Evolutionary conservation across 2,888 invertebrate genomes (phyloP).

Genomic region (Xanthorhoe spadicearia): DNA sequence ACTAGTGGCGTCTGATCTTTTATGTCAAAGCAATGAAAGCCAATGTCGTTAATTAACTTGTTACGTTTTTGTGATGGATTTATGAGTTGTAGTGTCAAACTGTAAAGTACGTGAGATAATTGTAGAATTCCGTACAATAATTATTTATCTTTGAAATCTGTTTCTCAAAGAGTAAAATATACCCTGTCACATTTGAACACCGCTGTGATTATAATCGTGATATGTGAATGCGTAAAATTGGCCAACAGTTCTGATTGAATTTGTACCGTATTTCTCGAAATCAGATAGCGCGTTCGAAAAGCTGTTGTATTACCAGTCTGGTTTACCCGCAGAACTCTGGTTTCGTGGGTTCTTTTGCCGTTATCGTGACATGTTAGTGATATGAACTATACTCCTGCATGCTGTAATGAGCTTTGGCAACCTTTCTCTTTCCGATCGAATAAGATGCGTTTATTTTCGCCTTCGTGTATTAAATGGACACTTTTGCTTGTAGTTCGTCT

Average conservation of each 20-base stretch:
- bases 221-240: constrained; percentile 24
- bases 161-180: constrained; percentile 21
- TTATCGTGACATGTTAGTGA: constrained; percentile 27
- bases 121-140: constrained; percentile 5
- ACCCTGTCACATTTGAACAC: constrained; percentile 25
- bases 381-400: constrained; percentile 21
- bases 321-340: constrained; percentile 28
- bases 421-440: constrained; percentile 48
- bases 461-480: constrained; percentile 43
- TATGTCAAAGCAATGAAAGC: constrained; percentile 53
- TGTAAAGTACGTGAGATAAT: constrained; percentile 20
- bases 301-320: constrained; percentile 31
- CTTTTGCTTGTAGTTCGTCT: constrained; percentile 41
- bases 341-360: constrained; percentile 30
- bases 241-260: constrained; percentile 28
- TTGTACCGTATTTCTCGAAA: constrained; percentile 30
- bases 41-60: constrained; percentile 48
- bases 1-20: constrained; percentile 44
- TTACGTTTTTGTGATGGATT: constrained; percentile 34
- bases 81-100: constrained; percentile 16
- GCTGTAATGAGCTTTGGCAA: constrained; percentile 46
- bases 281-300: constrained; percentile 28
- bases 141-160: constrained; percentile 15
- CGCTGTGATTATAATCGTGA: constrained; percentile 21
- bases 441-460: constrained; percentile 55